phyloP scores from a whole-genome alignment of 2,797 vertebrate species.

The Toxotes lorentzi region DNA sequence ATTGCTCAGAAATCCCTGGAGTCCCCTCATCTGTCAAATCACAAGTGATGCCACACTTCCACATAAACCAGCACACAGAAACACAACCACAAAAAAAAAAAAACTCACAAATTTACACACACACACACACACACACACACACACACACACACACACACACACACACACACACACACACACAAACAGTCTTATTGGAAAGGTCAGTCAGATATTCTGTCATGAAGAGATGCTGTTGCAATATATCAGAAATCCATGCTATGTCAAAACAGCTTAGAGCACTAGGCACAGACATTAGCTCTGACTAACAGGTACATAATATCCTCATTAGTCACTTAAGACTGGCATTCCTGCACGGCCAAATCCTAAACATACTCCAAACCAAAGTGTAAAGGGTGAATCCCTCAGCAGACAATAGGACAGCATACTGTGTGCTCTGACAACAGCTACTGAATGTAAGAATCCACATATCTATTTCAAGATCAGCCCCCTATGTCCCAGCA shows the following conservation, averaged over 20 bases:
- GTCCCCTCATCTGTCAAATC: conserved; percentile 64
- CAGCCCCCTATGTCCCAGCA: conserved; percentile 25
- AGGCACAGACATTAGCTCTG: conserved; percentile 51
- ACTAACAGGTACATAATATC: conserved; percentile 64
- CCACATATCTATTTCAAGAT: conserved; percentile 44
- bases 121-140: conserved; percentile 12
- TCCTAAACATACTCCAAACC: conserved; percentile 38
- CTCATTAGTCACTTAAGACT: conserved; percentile 63
- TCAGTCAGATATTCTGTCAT: conserved; percentile 71
- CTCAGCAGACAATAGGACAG: conserved; percentile 38
- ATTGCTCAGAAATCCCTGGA: conserved; percentile 63
- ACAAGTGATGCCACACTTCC: conserved; percentile 40
- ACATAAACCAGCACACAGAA: conserved; percentile 40
- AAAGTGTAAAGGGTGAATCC: conserved; percentile 32
- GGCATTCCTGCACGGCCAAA: conserved; percentile 43
- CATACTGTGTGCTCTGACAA: conserved; percentile 22
- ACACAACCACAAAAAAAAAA: conserved; percentile 11
- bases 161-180: conserved; percentile 1
- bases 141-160: conserved; percentile 12
- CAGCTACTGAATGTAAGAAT: conserved; percentile 21
- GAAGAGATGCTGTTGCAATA: conserved; percentile 57
- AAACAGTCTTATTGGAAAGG: conserved; percentile 67
- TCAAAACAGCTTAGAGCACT: conserved; percentile 59
- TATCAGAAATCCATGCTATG: conserved; percentile 62
- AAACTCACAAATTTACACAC: conserved; percentile 13